Percentiles rank a stretch among this genome's conserved stretches.
Conservation (phyloP, 2,113 vertebrate species). For the Mastomys natalensis region DNA sequence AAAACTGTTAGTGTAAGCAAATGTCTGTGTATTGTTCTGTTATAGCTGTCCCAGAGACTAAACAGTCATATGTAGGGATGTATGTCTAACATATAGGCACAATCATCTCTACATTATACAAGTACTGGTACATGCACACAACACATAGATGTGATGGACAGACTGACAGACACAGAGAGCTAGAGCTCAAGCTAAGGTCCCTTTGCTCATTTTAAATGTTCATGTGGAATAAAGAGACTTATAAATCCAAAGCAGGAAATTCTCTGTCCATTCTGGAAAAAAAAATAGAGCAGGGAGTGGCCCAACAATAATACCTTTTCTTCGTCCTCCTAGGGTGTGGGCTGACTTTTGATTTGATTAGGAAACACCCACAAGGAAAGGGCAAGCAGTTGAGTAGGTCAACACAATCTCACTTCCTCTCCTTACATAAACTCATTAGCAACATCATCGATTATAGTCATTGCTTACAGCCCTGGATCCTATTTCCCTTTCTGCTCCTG, state of each 20-base stretch:
- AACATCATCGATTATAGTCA: neutral
- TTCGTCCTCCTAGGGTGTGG: slow-evolving; percentile 40
- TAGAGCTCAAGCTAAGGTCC: neutral
- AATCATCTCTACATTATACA: neutral
- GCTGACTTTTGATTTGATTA: slow-evolving; percentile 58
- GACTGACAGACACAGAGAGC: neutral
- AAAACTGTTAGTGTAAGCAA: neutral
- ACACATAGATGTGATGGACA: neutral
- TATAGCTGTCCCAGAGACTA: neutral
- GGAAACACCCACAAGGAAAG: slow-evolving; percentile 61
- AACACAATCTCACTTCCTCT: slow-evolving; percentile 62
- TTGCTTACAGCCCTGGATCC: neutral
- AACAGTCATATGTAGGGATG: neutral
- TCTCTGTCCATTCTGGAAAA: neutral
- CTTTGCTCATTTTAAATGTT: neutral
- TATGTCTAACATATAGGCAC: neutral
- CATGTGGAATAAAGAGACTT: neutral
- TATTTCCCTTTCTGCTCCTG: neutral
- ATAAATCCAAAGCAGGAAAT: slow-evolving; percentile 56
- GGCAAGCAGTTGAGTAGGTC: neutral
- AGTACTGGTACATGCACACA: neutral
- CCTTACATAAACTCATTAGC: slow-evolving; percentile 68
- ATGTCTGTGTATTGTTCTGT: neutral
- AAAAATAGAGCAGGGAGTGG: slow-evolving; percentile 26
- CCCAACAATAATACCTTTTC: slow-evolving; percentile 33